phyloP scores from a whole-genome alignment of 1,140 invertebrate genomes.

The Stegodyphus dumicola region DNA sequence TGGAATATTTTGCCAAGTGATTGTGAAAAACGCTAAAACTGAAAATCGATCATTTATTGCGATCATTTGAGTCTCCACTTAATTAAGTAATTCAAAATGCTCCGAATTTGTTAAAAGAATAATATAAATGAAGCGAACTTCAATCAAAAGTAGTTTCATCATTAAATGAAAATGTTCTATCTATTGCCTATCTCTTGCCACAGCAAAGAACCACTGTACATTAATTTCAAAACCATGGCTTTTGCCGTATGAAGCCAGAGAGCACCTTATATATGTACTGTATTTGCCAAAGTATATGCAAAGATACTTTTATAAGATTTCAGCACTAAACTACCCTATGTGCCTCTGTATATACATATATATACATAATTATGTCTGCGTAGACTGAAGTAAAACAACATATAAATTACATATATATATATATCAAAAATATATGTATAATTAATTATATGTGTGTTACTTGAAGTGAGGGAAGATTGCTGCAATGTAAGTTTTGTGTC shows the following conservation, averaged over 20 bases:
- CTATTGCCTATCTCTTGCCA: background rate
- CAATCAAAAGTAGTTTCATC: background rate
- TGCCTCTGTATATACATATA: constrained; percentile 59
- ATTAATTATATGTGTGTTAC: no score
- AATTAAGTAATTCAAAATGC: no score
- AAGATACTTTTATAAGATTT: constrained; percentile 57
- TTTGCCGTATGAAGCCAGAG: constrained; percentile 34
- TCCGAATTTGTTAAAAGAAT: no score
- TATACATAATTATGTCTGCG: constrained; percentile 32
- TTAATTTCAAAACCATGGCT: constrained; percentile 23
- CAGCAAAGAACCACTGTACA: constrained; percentile 14
- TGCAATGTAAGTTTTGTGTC: constrained; percentile 37
- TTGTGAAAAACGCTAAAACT: no score
- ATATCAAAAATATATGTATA: no score
- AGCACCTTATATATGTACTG: constrained; percentile 60
- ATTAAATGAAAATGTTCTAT: background rate
- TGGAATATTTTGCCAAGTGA: no score
- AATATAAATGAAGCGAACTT: no score
- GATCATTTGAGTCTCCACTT: no score
- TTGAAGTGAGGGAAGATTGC: constrained; percentile 3
- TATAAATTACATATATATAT: background rate
- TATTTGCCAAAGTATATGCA: constrained; percentile 56
- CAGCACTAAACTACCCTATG: constrained; percentile 58
- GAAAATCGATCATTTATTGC: no score
- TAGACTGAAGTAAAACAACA: constrained; percentile 21